A percentile compares a stretch with the other conserved stretches of the same genome.
These are phyloP conservation scores for Glomeris maerens DNA, from an alignment of 1,140 invertebrate genomes.

Conservation along the genomic window DNA sequence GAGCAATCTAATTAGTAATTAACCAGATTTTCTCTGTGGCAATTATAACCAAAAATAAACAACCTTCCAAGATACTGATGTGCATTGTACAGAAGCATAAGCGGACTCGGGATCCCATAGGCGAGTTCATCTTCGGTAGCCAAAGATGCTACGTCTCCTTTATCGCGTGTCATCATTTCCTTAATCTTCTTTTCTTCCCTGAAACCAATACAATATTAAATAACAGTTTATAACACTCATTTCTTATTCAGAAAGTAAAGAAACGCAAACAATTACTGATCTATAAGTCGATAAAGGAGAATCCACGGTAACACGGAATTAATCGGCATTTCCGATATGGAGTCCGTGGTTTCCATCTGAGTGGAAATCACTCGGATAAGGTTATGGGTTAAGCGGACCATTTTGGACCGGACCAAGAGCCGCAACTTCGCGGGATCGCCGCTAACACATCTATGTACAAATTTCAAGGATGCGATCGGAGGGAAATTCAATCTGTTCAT, in stretches of 20 bases:
- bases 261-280: constrained; percentile 18
- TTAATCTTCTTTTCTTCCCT: constrained; percentile 23
- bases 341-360: constrained; percentile 46
- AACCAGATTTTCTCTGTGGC: constrained; percentile 4
- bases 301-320: constrained; percentile 64
- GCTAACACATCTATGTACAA: constrained; percentile 21
- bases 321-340: constrained; percentile 47
- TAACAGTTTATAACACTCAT: neutral
- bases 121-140: constrained; percentile 35
- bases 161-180: constrained; percentile 5
- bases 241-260: constrained; percentile 4
- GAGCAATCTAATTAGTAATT: neutral
- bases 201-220: neutral
- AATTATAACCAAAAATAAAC: constrained; percentile 14
- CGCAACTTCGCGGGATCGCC: constrained; percentile 34
- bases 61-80: constrained; percentile 69
- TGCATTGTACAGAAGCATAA: constrained; percentile 61
- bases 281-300: constrained; percentile 58
- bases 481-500: no score
- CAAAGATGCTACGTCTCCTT: constrained; percentile 31
- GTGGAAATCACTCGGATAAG: constrained; percentile 56
- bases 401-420: constrained; percentile 19
- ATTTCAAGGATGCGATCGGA: no score
- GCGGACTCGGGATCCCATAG: constrained; percentile 49
- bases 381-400: constrained; percentile 51